A percentile compares a stretch with the other conserved stretches of the same genome.
Evolutionary conservation across 2,113 vertebrate species (phyloP).

Genomic region (Octodon degus): DNA sequence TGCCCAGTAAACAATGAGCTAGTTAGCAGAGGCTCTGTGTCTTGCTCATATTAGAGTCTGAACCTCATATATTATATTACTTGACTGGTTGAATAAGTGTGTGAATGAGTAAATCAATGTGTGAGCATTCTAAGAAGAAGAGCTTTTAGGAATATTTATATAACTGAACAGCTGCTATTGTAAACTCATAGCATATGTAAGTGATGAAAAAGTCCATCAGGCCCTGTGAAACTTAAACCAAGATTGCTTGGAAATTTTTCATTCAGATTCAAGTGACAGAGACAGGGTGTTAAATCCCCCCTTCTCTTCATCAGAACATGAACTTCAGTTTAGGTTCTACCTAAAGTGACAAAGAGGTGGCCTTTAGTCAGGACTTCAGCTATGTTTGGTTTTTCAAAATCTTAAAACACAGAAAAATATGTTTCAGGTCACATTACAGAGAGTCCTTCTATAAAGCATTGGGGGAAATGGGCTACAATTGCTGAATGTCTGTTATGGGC

Average conservation of each 20-base stretch:
- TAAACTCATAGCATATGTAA: not conserved
- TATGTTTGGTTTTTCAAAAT: not conserved
- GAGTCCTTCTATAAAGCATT: not conserved
- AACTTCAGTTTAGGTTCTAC: not conserved
- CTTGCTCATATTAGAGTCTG: not conserved
- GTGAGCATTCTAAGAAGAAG: not conserved
- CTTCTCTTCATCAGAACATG: not conserved
- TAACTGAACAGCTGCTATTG: not conserved
- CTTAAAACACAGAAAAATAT: not conserved
- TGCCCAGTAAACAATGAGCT: not conserved
- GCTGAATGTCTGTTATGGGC: not conserved
- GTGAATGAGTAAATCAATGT: not conserved
- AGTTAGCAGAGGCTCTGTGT: not conserved
- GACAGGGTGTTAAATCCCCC: not conserved
- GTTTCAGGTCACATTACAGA: not conserved
- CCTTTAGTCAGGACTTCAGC: not conserved
- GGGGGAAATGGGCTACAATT: not conserved
- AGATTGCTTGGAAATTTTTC: not conserved
- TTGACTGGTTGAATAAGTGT: not conserved
- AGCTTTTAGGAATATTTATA: not conserved
- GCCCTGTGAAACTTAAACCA: conserved; percentile 10
- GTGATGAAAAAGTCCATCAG: not conserved
- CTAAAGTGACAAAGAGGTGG: not conserved
- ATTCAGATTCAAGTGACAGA: not conserved
- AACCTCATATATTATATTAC: not conserved